Base-by-base conservation (phyloP, 2,797 vertebrate genomes). In the Clarias platycephalus region DNA sequence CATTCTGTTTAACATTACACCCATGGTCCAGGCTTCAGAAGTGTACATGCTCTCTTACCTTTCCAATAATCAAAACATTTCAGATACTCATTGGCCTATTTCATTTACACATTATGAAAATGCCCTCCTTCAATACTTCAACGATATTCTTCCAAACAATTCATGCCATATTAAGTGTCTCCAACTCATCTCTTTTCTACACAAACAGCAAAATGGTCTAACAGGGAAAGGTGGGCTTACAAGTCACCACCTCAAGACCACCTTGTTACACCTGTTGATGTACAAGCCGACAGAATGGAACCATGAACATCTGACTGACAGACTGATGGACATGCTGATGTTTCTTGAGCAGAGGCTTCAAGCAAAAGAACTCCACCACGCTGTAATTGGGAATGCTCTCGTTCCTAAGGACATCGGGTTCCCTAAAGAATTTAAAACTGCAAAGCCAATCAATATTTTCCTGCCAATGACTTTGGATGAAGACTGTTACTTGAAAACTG, bases 391-490 rank as follows among this genome's bases (percentile, higher is more conserved):
- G 71, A 98, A 97, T 85, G 68, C 86, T 72, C 92, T 91, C 66
- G 83, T 93, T 15, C 92, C 93, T 0, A 90, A 90, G 0, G 85
- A 93, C 62, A 83, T 96, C 84, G 84, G 92, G 7, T 91, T 99
- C 18, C 97, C 97, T 0, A 68, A 89, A 53, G 86, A 90, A 9
- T 90, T 97, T 53, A 88, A 87, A 53, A 85, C 76, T 44, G 94
- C 94, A 0, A 94, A 96, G 83, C 93, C 95, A 2, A 91, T 97
- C 79, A 98, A 99, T 89, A 95, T 99, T 88, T 97, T 99, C 91
- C 91, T 94, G 84, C 94, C 95, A 20, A 95, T 98, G 37, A 93
- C 95, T 89, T 93, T 93, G 1, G 92, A 93, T 74, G 83, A 93
- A n/a, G 92, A 94, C 0, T 70, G 94, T 58, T 96, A 97, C 90